phyloP scores from a whole-genome alignment of 2,888 invertebrate genomes.

The Polyploca ridens region DNA sequence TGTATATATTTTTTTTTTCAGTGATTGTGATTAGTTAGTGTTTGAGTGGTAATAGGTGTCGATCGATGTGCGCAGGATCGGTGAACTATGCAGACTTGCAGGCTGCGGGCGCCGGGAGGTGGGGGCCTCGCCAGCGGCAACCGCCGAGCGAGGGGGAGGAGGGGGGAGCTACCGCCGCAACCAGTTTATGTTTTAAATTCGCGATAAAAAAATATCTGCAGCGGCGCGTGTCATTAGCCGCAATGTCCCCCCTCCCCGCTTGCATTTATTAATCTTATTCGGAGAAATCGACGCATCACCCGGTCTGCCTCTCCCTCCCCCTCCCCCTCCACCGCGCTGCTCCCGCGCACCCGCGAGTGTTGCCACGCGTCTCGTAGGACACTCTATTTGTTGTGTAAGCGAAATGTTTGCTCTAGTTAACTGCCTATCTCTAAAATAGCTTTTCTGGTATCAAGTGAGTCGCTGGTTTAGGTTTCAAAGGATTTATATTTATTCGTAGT shows the following conservation, averaged over 20 bases:
- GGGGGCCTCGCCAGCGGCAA: conserved; percentile 26
- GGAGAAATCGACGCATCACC: conserved; percentile 79
- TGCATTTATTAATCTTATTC: conserved; percentile 82
- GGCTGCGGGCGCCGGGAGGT: conserved; percentile 31
- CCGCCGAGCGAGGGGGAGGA: conserved; percentile 1
- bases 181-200: conserved; percentile 79
- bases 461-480: no score
- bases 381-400: background rate
- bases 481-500: no score
- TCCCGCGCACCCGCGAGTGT: background rate
- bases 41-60: conserved; percentile 40
- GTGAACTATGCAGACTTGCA: conserved; percentile 56
- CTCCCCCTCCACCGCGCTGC: background rate
- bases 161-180: conserved; percentile 49
- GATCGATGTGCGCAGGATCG: conserved; percentile 48
- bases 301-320: conserved; percentile 27
- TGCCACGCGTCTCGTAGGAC: conserved; percentile 3
- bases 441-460: no score
- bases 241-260: conserved; percentile 44
- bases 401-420: conserved; percentile 1
- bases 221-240: conserved; percentile 80
- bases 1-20: no score
- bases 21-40: conserved; percentile 47
- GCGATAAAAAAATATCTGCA: conserved; percentile 79
- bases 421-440: background rate